These are phyloP conservation scores for Poecilia wingei DNA, from an alignment of 2,797 vertebrate species.

Conservation along the genomic window DNA sequence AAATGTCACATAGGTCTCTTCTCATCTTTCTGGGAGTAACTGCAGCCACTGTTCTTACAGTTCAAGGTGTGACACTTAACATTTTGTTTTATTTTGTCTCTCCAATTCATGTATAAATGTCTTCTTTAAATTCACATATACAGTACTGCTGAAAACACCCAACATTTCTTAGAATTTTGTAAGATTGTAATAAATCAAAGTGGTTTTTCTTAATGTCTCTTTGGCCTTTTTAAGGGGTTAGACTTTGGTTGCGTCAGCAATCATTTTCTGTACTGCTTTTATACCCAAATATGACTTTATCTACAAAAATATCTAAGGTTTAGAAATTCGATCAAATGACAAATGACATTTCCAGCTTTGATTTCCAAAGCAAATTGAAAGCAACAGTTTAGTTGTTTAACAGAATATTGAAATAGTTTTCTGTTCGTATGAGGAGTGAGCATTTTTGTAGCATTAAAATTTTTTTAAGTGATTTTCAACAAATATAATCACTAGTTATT, in stretches of 20 bases:
- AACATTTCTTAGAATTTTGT: background rate
- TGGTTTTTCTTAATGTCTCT: background rate
- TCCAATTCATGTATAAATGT: background rate
- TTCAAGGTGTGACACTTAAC: conserved; percentile 73
- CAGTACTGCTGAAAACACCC: background rate
- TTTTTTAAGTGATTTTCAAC: conserved; percentile 93
- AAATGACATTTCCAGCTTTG: background rate
- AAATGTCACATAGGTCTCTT: conserved; percentile 61
- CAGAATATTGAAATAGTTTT: conserved; percentile 54
- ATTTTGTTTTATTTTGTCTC: background rate
- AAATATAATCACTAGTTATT: conserved; percentile 93
- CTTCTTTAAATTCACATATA: background rate
- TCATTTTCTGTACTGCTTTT: background rate
- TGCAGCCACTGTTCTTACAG: conserved; percentile 41
- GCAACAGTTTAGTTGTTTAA: conserved; percentile 55
- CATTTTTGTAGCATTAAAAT: conserved; percentile 97
- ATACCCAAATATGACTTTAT: background rate
- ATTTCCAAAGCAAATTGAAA: background rate
- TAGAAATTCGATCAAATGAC: background rate
- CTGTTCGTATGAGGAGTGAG: conserved; percentile 92
- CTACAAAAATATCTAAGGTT: background rate
- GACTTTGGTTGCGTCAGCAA: background rate
- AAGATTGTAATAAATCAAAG: background rate
- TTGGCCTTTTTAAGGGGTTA: background rate
- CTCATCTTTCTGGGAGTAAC: conserved; percentile 71